These are phyloP conservation scores for Chloroceryle inda DNA, from an alignment of 2,797 vertebrate genomes.

Conservation along the genomic window DNA sequence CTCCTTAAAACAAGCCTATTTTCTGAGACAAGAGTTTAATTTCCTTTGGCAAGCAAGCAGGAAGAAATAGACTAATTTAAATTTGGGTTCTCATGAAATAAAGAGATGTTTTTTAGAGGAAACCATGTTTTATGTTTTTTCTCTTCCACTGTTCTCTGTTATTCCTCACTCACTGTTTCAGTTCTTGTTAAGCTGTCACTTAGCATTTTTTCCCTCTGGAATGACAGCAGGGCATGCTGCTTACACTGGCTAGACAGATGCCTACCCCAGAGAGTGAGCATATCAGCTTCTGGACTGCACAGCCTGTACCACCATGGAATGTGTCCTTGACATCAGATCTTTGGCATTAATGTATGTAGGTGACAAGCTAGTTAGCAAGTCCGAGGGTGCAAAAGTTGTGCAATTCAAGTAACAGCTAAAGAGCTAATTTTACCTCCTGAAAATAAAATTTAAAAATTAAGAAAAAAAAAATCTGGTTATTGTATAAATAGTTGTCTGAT, in stretches of 20 bases:
- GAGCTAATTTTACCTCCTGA: not conserved
- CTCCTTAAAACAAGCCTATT: not conserved
- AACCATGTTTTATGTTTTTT: not conserved
- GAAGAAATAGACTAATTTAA: not conserved
- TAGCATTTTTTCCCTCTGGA: constrained; percentile 56
- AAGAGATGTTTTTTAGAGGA: not conserved
- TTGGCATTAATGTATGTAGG: not conserved
- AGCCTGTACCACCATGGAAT: not conserved
- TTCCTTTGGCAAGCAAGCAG: not conserved
- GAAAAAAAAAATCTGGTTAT: not conserved
- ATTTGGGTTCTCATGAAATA: not conserved
- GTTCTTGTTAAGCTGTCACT: constrained; percentile 57
- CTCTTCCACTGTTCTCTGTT: not conserved
- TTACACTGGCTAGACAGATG: constrained; percentile 56
- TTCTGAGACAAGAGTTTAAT: constrained; percentile 3
- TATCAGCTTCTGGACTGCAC: constrained; percentile 39
- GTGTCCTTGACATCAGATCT: constrained; percentile 43
- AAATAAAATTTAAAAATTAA: not conserved
- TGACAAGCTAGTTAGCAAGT: constrained; percentile 8
- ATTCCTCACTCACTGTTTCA: not conserved
- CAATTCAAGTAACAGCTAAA: constrained; percentile 21
- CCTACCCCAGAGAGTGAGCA: constrained; percentile 30
- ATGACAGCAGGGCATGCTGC: constrained; percentile 48
- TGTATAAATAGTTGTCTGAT: not conserved
- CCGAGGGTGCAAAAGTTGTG: constrained; percentile 7